Conservation (phyloP, 2,113 vertebrate genomes). For the Taurulus bubalis region DNA sequence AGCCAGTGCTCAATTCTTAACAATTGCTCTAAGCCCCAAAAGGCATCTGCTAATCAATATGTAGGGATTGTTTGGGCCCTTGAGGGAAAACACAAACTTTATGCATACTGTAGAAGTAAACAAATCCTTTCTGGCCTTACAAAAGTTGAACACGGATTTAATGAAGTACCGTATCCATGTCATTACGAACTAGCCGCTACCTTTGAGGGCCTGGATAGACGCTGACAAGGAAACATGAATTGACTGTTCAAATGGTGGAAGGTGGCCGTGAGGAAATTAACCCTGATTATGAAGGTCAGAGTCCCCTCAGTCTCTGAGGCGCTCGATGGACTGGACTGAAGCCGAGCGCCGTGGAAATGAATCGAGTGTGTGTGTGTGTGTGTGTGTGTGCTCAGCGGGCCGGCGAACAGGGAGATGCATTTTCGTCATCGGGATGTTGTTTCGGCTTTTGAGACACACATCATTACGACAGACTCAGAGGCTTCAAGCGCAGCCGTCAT, state of each 20-base stretch:
- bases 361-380: not conserved
- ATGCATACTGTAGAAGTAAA: constrained; percentile 45
- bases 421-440: constrained; percentile 41
- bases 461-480: constrained; percentile 44
- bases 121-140: constrained; percentile 60
- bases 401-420: constrained; percentile 32
- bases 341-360: constrained; percentile 12
- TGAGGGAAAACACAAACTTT: constrained; percentile 47
- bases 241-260: not conserved
- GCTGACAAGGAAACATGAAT: not conserved
- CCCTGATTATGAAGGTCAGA: constrained; percentile 34
- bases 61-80: constrained; percentile 50
- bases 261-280: constrained; percentile 14
- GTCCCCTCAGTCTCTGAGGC: not conserved
- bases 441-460: constrained; percentile 51
- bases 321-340: constrained; percentile 29
- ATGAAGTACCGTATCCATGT: constrained; percentile 36
- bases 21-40: constrained; percentile 50
- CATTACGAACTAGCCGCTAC: not conserved
- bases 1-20: constrained; percentile 58
- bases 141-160: constrained; percentile 72
- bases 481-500: constrained; percentile 39
- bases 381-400: constrained; percentile 18
- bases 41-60: constrained; percentile 76
- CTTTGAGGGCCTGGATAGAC: not conserved